These are phyloP conservation scores for Disparrhopalites patrizii DNA, from an alignment of 2,888 invertebrate genomes.

Conservation along the genomic window DNA sequence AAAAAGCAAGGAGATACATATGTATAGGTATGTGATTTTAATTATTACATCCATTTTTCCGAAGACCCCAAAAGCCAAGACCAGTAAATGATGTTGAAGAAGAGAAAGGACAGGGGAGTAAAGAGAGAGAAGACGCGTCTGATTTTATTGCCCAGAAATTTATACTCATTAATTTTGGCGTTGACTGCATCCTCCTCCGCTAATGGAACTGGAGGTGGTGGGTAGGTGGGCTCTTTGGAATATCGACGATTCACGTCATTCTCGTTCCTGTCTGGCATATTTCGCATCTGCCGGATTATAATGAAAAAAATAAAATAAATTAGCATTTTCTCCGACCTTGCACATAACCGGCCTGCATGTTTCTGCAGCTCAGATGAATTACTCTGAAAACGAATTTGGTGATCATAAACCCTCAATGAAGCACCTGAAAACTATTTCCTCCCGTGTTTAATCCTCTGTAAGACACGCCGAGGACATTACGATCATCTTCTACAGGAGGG, in stretches of 20 bases:
- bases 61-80: conserved; percentile 15
- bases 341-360: too few relatives aligned
- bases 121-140: not conserved
- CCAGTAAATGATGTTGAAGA: conserved; percentile 28
- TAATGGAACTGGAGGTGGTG: not conserved
- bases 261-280: not conserved
- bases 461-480: not conserved
- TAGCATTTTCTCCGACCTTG: too few relatives aligned
- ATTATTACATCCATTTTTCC: too few relatives aligned
- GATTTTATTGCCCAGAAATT: conserved; percentile 11
- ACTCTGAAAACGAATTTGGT: too few relatives aligned
- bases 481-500: not conserved
- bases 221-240: not conserved
- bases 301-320: too few relatives aligned
- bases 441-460: not conserved
- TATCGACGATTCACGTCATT: not conserved
- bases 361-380: too few relatives aligned
- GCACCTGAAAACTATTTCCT: not conserved
- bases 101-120: conserved; percentile 12
- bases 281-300: too few relatives aligned
- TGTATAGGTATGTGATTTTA: too few relatives aligned
- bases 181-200: not conserved
- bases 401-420: too few relatives aligned
- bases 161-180: conserved; percentile 1
- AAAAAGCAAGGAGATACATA: too few relatives aligned